Conservation (phyloP, 2,888 invertebrate species). For the Stratiomys singularior region DNA sequence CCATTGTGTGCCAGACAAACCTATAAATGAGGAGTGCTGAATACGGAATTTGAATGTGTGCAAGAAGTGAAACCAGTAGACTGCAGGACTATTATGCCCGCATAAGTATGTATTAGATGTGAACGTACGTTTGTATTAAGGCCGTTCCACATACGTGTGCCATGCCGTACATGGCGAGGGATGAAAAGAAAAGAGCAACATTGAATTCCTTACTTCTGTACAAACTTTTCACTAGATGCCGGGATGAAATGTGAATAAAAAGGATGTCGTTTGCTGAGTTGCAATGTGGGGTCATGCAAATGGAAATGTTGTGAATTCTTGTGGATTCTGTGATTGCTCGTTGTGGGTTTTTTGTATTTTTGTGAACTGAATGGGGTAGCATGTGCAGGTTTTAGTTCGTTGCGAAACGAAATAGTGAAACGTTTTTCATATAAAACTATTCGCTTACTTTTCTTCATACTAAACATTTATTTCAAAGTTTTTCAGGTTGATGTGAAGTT, state of each 20-base stretch:
- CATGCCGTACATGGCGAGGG: neutral
- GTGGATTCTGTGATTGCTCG: slow-evolving; percentile 28
- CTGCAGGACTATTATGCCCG: neutral
- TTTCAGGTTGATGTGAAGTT: too few relatives aligned
- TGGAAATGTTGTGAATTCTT: slow-evolving; percentile 30
- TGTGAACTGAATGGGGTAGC: too few relatives aligned
- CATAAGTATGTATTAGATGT: neutral
- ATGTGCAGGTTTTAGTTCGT: too few relatives aligned
- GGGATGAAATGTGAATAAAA: neutral
- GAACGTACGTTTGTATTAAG: neutral
- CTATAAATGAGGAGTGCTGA: neutral
- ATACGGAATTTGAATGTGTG: neutral
- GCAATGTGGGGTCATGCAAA: slow-evolving; percentile 8
- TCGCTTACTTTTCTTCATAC: too few relatives aligned
- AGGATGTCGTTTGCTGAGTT: neutral
- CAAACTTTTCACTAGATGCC: neutral
- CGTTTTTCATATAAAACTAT: too few relatives aligned
- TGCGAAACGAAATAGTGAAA: too few relatives aligned
- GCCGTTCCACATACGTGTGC: neutral
- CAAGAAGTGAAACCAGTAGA: neutral
- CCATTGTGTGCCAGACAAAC: neutral
- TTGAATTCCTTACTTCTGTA: too few relatives aligned
- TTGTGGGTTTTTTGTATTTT: neutral
- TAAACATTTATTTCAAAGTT: too few relatives aligned
- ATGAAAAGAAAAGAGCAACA: too few relatives aligned